A percentile compares a stretch with the other conserved stretches of the same genome.
Conservation (phyloP, 2,797 vertebrate genomes). For the Masticophis lateralis region DNA sequence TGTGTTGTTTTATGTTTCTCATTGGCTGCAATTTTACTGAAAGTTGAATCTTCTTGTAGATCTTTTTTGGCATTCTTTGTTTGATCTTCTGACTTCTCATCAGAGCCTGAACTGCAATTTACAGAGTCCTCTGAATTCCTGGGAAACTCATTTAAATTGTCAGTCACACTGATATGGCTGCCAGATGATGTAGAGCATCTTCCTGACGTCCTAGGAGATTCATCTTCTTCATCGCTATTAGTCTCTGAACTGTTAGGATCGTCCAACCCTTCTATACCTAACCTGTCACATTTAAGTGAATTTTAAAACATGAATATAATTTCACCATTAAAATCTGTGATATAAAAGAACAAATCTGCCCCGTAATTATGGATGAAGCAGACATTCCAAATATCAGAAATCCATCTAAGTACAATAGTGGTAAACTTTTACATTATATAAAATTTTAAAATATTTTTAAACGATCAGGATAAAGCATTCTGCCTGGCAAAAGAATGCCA, state of each 20-base stretch:
- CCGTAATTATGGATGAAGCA: not conserved
- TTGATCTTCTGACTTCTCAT: slow-evolving; percentile 17
- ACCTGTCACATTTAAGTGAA: slow-evolving; percentile 60
- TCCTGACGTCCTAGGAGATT: slow-evolving; percentile 46
- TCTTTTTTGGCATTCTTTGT: not conserved
- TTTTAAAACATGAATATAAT: not conserved
- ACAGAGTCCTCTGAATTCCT: slow-evolving; percentile 25
- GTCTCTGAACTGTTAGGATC: slow-evolving; percentile 71
- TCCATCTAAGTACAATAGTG: not conserved
- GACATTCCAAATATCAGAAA: not conserved
- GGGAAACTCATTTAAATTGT: slow-evolving; percentile 17
- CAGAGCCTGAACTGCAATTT: slow-evolving; percentile 17
- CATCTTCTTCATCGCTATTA: slow-evolving; percentile 59
- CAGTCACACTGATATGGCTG: not conserved
- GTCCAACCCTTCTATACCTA: slow-evolving; percentile 70
- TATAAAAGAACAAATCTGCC: not conserved
- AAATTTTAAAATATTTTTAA: not conserved
- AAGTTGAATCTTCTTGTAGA: not conserved
- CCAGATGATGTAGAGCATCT: slow-evolving; percentile 22
- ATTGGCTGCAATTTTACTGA: not conserved
- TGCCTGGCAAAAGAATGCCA: not conserved
- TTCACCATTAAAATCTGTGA: not conserved
- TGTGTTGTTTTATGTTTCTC: slow-evolving; percentile 23
- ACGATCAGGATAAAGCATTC: not conserved
- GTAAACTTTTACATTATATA: not conserved